phyloP scores from a whole-genome alignment of 2,888 invertebrate species.

The Augiades crinisus region DNA sequence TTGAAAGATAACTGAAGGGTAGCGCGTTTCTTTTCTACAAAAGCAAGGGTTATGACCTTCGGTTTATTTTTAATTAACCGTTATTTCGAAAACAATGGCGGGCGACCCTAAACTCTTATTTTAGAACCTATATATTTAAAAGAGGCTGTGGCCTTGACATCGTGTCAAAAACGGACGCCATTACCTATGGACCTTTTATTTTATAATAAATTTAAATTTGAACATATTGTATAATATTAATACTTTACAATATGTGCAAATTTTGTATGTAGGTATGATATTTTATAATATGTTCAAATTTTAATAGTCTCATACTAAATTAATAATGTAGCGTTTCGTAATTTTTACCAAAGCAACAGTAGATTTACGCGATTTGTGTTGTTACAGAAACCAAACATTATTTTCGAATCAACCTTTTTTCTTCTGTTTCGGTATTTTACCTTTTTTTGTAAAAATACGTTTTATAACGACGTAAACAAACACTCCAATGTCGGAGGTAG shows the following conservation, averaged over 20 bases:
- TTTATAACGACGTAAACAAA: constrained; percentile 18
- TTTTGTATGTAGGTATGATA: too few relatives aligned
- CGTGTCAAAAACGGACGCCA: background rate
- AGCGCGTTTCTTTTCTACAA: constrained; percentile 54
- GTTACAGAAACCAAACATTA: too few relatives aligned
- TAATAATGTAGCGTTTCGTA: too few relatives aligned
- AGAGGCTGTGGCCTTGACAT: background rate
- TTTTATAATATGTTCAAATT: too few relatives aligned
- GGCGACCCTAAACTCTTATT: constrained; percentile 29
- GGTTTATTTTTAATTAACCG: constrained; percentile 60
- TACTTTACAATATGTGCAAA: too few relatives aligned
- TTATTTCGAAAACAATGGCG: constrained; percentile 29
- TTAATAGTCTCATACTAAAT: too few relatives aligned
- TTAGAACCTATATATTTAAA: constrained; percentile 22
- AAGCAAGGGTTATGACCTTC: constrained; percentile 59
- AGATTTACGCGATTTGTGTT: too few relatives aligned
- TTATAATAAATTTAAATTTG: too few relatives aligned
- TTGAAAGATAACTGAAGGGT: constrained; percentile 68
- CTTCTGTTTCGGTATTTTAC: too few relatives aligned
- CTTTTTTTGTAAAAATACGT: constrained; percentile 6
- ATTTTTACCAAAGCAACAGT: too few relatives aligned
- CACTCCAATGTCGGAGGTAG: constrained; percentile 5
- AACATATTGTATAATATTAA: too few relatives aligned
- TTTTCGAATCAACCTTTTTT: too few relatives aligned
- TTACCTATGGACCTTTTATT: background rate